Conservation (phyloP, 2,797 vertebrate genomes). For the Manis javanica region DNA sequence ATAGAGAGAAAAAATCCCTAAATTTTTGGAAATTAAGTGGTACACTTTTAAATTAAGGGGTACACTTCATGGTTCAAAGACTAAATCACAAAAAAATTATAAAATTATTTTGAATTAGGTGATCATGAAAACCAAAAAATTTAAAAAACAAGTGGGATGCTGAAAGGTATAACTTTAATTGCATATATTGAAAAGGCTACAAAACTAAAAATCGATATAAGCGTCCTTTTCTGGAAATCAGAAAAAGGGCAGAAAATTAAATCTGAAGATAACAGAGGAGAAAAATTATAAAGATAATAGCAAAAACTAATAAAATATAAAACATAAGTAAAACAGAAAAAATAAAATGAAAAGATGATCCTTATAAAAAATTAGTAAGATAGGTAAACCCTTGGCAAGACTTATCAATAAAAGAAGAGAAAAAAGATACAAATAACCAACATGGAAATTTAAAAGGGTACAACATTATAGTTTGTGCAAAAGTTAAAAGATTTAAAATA, state of each 20-base stretch:
- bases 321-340: not conserved
- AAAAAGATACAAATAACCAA: not conserved
- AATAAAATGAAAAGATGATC: not conserved
- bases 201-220: not conserved
- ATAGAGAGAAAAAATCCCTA: not conserved
- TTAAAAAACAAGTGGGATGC: not conserved
- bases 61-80: not conserved
- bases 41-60: not conserved
- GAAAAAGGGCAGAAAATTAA: not conserved
- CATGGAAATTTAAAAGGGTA: not conserved
- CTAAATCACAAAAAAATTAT: not conserved
- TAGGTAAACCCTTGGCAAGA: not conserved
- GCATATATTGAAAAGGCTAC: not conserved
- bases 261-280: not conserved
- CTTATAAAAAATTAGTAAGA: not conserved
- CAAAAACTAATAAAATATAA: not conserved
- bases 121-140: not conserved
- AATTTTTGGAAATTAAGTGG: not conserved
- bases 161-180: not conserved
- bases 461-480: not conserved
- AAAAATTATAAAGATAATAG: not conserved
- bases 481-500: not conserved
- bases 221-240: not conserved
- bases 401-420: not conserved
- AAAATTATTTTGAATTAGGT: conserved; percentile 20